Percentiles rank a stretch among this genome's conserved stretches.
These are phyloP conservation scores for Cherax quadricarinatus DNA, from an alignment of 1,140 invertebrate genomes.

Conservation along the genomic window DNA sequence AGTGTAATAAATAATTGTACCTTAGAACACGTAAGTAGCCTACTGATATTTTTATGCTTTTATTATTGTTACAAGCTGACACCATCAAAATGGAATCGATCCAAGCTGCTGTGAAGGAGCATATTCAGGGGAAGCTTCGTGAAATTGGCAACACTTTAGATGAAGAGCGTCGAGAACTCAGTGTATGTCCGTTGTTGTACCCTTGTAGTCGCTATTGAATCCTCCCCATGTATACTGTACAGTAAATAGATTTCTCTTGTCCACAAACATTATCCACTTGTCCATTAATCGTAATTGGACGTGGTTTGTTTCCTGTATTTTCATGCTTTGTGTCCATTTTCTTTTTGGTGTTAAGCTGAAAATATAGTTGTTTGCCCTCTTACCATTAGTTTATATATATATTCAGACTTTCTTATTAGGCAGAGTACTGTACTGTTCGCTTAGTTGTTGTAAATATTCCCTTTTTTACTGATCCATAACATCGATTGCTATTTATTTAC, in stretches of 20 bases:
- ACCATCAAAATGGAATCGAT: slow-evolving; percentile 59
- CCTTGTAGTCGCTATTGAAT: slow-evolving; percentile 9
- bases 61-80: slow-evolving; percentile 41
- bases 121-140: slow-evolving; percentile 64
- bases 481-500: too few relatives aligned
- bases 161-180: slow-evolving; percentile 62
- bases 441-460: too few relatives aligned
- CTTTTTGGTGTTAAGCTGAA: too few relatives aligned
- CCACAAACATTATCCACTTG: background rate
- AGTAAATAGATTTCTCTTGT: background rate
- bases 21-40: background rate
- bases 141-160: slow-evolving; percentile 65
- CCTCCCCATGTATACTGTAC: background rate
- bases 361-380: too few relatives aligned
- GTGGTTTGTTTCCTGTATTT: too few relatives aligned
- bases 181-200: slow-evolving; percentile 53
- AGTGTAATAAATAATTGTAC: too few relatives aligned
- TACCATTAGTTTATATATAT: too few relatives aligned
- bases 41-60: slow-evolving; percentile 6
- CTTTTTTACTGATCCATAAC: too few relatives aligned
- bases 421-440: too few relatives aligned
- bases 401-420: too few relatives aligned
- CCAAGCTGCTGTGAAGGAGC: slow-evolving; percentile 63
- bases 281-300: background rate
- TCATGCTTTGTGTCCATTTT: too few relatives aligned